Percentiles rank a stretch among this genome's conserved stretches.
These are phyloP conservation scores for Grantiella picta DNA, from an alignment of 2,113 vertebrate genomes.

Conservation along the genomic window DNA sequence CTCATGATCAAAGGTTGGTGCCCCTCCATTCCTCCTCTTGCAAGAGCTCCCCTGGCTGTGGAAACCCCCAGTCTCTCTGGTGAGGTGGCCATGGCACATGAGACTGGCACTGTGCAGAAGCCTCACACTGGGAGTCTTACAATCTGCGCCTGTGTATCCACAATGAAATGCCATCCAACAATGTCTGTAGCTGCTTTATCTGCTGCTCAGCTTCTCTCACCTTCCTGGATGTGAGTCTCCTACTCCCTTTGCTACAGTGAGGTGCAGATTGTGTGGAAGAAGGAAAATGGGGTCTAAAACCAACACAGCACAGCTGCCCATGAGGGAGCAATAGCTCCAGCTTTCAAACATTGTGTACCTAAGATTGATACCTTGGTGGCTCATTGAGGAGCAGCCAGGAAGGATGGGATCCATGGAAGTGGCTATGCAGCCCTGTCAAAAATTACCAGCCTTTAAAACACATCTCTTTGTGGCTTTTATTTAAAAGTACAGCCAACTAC, in stretches of 20 bases:
- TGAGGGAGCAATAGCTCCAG: not conserved
- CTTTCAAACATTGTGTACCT: not conserved
- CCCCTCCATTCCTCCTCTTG: not conserved
- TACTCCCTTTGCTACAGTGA: not conserved
- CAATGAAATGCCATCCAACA: not conserved
- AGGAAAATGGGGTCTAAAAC: not conserved
- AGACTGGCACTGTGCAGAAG: not conserved
- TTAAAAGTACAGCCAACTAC: not conserved
- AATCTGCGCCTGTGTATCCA: not conserved
- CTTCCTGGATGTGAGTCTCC: not conserved
- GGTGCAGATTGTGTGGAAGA: not conserved
- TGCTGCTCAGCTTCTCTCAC: not conserved
- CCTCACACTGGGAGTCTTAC: not conserved
- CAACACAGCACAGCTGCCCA: not conserved
- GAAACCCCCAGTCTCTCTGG: not conserved
- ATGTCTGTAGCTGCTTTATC: not conserved
- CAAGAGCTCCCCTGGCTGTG: not conserved
- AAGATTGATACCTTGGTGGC: too few relatives aligned
- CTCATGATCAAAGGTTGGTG: not conserved
- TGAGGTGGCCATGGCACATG: rapidly evolving
- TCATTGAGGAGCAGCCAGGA: too few relatives aligned
- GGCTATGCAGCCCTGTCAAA: too few relatives aligned
- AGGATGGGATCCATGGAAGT: too few relatives aligned
- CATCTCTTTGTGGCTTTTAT: too few relatives aligned
- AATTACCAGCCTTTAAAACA: too few relatives aligned